phyloP scores from a whole-genome alignment of 2,113 vertebrate genomes.

The Urocynchramus pylzowi region DNA sequence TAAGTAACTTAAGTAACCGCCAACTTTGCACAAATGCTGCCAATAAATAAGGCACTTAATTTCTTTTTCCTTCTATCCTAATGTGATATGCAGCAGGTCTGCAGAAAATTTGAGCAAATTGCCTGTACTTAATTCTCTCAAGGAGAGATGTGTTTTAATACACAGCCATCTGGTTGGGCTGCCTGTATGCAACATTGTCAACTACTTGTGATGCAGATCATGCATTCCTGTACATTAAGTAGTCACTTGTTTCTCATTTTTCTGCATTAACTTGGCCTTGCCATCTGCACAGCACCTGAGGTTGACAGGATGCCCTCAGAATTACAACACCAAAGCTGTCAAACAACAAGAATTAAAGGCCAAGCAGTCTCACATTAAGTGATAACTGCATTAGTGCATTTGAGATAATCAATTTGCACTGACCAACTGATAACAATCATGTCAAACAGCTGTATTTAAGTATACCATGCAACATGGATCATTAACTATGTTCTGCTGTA shows the following conservation, averaged over 20 bases:
- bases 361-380: conserved; percentile 46
- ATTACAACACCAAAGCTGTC: conserved; percentile 44
- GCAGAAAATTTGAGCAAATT: conserved; percentile 72
- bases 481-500: not conserved
- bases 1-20: conserved; percentile 47
- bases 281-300: conserved; percentile 88
- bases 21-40: conserved; percentile 61
- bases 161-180: conserved; percentile 84
- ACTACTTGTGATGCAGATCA: conserved; percentile 82
- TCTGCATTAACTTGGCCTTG: conserved; percentile 87
- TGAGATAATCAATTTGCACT: conserved; percentile 53
- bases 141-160: conserved; percentile 83
- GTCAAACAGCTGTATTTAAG: conserved; percentile 38
- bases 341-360: conserved; percentile 60
- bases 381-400: conserved; percentile 42
- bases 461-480: not conserved
- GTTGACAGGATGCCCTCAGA: conserved; percentile 76
- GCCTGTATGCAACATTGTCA: conserved; percentile 71
- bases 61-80: conserved; percentile 56
- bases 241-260: conserved; percentile 85
- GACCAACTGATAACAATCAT: conserved; percentile 48
- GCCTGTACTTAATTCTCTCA: conserved; percentile 78
- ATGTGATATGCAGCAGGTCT: conserved; percentile 70
- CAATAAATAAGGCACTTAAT: conserved; percentile 70
- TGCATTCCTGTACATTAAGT: conserved; percentile 81